phyloP scores from a whole-genome alignment of 2,113 vertebrate genomes.

The Brachypteracias leptosomus region DNA sequence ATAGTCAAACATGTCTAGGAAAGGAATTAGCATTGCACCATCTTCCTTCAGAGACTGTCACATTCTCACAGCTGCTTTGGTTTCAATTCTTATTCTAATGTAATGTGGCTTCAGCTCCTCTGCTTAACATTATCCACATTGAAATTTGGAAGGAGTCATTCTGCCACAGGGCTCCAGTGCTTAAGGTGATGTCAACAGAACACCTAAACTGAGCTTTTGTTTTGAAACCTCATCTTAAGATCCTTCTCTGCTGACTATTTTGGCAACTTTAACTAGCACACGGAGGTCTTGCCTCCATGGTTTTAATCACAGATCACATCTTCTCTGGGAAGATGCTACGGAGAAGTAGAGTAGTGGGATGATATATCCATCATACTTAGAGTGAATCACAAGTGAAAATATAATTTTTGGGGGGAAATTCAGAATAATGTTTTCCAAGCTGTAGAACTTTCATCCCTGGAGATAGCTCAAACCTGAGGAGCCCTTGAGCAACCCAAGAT shows the following conservation, averaged over 20 bases:
- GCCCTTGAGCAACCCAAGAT: neutral
- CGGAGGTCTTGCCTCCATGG: neutral
- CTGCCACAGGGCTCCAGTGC: neutral
- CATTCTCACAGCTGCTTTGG: too few relatives aligned
- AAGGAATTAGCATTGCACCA: neutral
- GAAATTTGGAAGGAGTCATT: too few relatives aligned
- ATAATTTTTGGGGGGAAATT: neutral
- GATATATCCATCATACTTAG: accelerated
- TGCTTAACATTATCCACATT: too few relatives aligned
- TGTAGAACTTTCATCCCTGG: neutral
- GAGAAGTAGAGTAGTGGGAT: neutral
- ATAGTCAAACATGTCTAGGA: accelerated
- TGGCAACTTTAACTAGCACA: neutral
- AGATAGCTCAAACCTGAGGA: neutral
- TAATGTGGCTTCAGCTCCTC: too few relatives aligned
- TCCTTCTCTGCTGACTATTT: neutral
- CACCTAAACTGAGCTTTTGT: neutral
- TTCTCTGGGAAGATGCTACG: neutral
- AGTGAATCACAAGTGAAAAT: neutral
- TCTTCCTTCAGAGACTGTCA: accelerated
- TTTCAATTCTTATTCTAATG: neutral
- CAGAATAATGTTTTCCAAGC: neutral
- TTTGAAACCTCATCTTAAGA: neutral
- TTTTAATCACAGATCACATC: too few relatives aligned
- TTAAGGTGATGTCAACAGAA: neutral